Evolutionary conservation across 2,113 vertebrate genomes (phyloP), one percentile per base, ranked within the genome.

Genomic region (Malurus alboscapulatus): DNA sequence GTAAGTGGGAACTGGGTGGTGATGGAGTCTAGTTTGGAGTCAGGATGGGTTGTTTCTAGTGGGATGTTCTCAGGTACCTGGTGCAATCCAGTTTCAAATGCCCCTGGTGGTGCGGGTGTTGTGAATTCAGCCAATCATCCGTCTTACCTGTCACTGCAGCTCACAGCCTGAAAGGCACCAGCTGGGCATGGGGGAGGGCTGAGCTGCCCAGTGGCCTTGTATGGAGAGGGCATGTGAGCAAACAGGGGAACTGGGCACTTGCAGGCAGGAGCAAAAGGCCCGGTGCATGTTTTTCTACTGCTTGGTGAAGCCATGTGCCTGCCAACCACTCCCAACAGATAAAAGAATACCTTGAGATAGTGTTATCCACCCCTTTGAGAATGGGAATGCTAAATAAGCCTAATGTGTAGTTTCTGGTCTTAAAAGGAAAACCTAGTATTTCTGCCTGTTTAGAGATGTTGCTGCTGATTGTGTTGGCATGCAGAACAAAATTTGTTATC

Each of bases 351-450:
- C 47, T 82, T 65, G 75, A 91, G 91, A 84, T 85, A 85, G 44
- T 44, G 50, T 92, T 94, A 92, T 89, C 82, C 27, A 40, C 27
- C 17, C n/a, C 47, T 90, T 69, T 94, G 87, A 94, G 82, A 71
- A 44, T 59, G 51, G 68, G 92, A 82, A 76, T 44, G 58, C 74
- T 82, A 84, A 87, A 44, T 84, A 91, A 93, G 55, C 47, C 47
- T 68, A n/a, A 79, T n/a, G 38, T 87, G 29, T 44, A 78, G 48
- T 87, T 93, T 89, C 75, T 91, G 47, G 47, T 90, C 69, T 87
- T 93, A 71, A 77, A 94, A 90, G 68, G 63, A 85, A 84, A 82
- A 67, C 34, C 14, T 83, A 63, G 34, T 54, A 45, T 73, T 96
- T 91, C 69, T 91, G 48, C 66, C 47, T 50, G 38, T 69, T 91